phyloP scores from a whole-genome alignment of 2,888 invertebrate genomes.

The Chrysopilus asiliformis region DNA sequence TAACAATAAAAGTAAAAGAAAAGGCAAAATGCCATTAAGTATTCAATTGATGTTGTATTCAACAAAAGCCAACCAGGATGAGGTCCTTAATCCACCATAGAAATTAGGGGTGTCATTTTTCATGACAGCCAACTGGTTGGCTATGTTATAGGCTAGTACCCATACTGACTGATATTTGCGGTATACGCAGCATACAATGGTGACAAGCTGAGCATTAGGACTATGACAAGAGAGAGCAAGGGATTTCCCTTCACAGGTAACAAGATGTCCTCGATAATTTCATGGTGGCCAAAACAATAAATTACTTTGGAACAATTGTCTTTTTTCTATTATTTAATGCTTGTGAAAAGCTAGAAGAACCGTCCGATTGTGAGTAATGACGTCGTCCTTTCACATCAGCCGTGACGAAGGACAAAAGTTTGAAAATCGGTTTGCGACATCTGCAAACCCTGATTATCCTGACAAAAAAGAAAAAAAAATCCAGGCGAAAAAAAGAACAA shows the following conservation, averaged over 20 bases:
- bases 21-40: not conserved
- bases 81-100: conserved; percentile 4
- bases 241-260: no score
- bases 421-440: conserved; percentile 2
- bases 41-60: conserved; percentile 2
- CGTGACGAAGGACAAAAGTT: not conserved
- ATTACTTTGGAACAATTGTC: conserved; percentile 4
- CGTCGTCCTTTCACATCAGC: not conserved
- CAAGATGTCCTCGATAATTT: conserved; percentile 4
- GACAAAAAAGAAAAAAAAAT: no score
- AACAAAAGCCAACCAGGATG: not conserved
- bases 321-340: no score
- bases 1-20: not conserved
- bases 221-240: no score
- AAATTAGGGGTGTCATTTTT: conserved; percentile 3
- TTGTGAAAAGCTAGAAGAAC: no score
- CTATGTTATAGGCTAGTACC: not conserved
- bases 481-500: no score
- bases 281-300: conserved; percentile 9
- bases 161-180: not conserved
- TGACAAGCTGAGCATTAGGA: not conserved
- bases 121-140: not conserved
- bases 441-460: conserved; percentile 5
- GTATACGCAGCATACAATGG: not conserved
- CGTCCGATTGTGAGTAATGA: no score